These are phyloP conservation scores for Poecilia gillii DNA, from an alignment of 2,797 vertebrate species.

Conservation along the genomic window DNA sequence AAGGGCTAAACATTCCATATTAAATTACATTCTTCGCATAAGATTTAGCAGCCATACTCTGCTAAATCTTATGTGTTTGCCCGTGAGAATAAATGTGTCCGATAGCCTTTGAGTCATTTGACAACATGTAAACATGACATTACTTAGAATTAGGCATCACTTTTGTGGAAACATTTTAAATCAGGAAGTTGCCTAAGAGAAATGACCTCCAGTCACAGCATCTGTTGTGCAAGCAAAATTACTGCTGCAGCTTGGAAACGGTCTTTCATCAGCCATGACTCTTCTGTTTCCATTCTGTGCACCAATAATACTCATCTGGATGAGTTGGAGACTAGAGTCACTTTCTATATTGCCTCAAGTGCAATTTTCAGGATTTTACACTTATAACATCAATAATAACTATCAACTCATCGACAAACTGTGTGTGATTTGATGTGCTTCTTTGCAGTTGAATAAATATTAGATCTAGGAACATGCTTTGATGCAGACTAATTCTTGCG, in stretches of 20 bases:
- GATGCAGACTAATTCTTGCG: background rate
- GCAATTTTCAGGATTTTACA: background rate
- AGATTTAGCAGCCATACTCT: background rate
- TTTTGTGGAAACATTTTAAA: slow-evolving; percentile 3
- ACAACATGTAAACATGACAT: background rate
- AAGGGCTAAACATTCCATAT: background rate
- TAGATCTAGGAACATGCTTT: background rate
- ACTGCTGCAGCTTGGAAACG: background rate
- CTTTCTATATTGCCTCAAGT: background rate
- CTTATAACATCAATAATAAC: background rate
- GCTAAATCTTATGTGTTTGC: background rate
- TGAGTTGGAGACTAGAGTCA: background rate
- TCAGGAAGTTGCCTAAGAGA: slow-evolving; percentile 1
- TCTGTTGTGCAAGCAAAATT: background rate
- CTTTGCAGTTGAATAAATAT: background rate
- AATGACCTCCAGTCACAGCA: background rate
- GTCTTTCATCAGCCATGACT: background rate
- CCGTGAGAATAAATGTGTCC: background rate
- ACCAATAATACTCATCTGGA: background rate
- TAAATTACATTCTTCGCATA: background rate
- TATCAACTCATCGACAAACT: background rate
- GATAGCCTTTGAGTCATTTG: background rate
- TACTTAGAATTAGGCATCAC: background rate
- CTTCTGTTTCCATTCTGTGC: background rate
- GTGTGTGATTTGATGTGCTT: background rate